phyloP scores from a whole-genome alignment of 1,140 invertebrate species.

The Euura saliciscinereae region DNA sequence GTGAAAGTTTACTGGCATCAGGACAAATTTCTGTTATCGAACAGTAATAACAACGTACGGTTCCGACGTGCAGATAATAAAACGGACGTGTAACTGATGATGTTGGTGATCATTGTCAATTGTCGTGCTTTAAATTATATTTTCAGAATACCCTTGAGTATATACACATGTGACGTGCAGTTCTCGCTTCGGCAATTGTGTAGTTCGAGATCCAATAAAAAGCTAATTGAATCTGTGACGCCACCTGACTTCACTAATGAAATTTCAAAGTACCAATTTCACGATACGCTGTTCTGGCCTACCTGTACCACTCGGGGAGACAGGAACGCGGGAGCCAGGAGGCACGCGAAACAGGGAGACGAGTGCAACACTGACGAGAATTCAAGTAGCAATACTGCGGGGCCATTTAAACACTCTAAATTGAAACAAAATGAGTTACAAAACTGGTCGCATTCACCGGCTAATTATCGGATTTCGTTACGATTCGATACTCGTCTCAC shows the following conservation, averaged over 20 bases:
- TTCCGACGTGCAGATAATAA: no score
- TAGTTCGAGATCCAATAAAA: constrained; percentile 60
- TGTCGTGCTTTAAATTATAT: no score
- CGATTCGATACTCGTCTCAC: no score
- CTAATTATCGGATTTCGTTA: background rate
- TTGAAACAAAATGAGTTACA: constrained; percentile 43
- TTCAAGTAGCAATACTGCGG: constrained; percentile 27
- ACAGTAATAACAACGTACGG: no score
- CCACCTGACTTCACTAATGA: constrained; percentile 61
- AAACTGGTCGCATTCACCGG: constrained; percentile 15
- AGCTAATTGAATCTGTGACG: constrained; percentile 62
- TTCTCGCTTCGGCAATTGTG: constrained; percentile 56
- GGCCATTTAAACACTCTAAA: constrained; percentile 35
- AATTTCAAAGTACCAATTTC: constrained; percentile 62
- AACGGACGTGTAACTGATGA: no score
- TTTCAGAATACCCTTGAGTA: no score
- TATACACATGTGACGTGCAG: constrained; percentile 8
- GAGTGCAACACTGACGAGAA: constrained; percentile 4
- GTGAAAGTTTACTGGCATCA: no score
- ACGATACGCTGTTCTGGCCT: constrained; percentile 50
- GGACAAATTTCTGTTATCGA: no score
- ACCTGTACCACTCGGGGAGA: constrained; percentile 25
- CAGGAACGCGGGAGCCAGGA: background rate
- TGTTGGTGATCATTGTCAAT: no score
- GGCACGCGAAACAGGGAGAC: background rate